phyloP scores from a whole-genome alignment of 2,888 invertebrate species.

The Stramonita haemastoma region DNA sequence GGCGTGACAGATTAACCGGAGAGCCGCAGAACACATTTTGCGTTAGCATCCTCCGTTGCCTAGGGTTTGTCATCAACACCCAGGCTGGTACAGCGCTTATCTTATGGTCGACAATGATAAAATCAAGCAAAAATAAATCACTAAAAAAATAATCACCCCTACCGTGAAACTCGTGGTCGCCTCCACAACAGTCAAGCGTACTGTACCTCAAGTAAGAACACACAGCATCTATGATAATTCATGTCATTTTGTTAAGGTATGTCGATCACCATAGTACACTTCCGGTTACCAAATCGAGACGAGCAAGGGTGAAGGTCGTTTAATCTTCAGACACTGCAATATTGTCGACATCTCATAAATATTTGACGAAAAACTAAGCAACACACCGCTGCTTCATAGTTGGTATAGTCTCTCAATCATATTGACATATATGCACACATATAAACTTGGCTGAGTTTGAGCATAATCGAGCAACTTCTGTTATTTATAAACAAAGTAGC shows the following conservation, averaged over 20 bases:
- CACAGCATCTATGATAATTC: conserved; percentile 45
- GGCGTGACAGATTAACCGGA: conserved; percentile 14
- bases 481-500: not conserved
- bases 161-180: conserved; percentile 25
- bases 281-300: conserved; percentile 53
- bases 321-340: not conserved
- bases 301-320: conserved; percentile 24
- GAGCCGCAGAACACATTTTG: not conserved
- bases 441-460: too few relatives aligned
- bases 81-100: not conserved
- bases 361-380: too few relatives aligned
- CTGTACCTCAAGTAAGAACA: conserved; percentile 17
- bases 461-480: too few relatives aligned
- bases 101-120: not conserved
- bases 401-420: too few relatives aligned
- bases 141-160: not conserved
- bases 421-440: too few relatives aligned
- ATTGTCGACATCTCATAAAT: too few relatives aligned
- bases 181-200: conserved; percentile 1
- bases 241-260: conserved; percentile 54
- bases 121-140: not conserved
- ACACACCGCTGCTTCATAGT: too few relatives aligned
- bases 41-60: conserved; percentile 34
- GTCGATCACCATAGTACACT: conserved; percentile 51
- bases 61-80: conserved; percentile 28